Base-by-base conservation (phyloP, 2,113 vertebrate genomes). In the Microcebus jonahi region DNA sequence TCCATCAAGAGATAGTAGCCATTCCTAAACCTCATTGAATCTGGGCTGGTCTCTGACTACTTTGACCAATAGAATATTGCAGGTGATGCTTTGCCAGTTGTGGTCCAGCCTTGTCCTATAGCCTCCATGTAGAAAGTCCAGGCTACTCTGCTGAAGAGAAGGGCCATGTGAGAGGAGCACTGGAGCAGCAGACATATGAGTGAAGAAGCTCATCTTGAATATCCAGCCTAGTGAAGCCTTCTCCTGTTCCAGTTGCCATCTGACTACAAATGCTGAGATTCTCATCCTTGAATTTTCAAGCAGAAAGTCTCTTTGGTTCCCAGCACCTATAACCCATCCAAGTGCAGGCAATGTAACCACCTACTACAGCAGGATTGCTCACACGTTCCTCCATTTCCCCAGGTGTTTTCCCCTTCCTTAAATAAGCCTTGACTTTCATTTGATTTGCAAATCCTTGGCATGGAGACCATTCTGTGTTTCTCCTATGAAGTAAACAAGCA, bases 151-250 rank as follows among this genome's bases (percentile, higher is more conserved):
- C 39, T 75, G 20, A 45, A 91, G 17, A 95, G 17, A 92, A 6
- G 39, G n/a, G 5, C 57, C 27, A 21, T 73, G 65, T 67, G 61
- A 48, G 80, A 91, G 59, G 45, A 94, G 27, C 36, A 86, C 5
- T 55, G 36, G 36, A 12, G 36, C 79, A 14, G 18, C 17, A 77
- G 20, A 15, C 1, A 34, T 90, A 36, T 89, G 63, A 93, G 27
- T 55, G 27, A 75, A 90, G 86, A 95, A 95, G 59, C 67, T 21
- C 48, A 57, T 67, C n/a, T 82, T 96, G 79, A 90, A 79, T 92
- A 27, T 85, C 93, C 23, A 97, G 42, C n/a, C 65, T 48, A 63
- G 12, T 57, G n/a, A 88, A 84, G 13, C 6, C 27, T 81, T 90
- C 45, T 94, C 36, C 23, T 90, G 53, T 23, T 18, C 50, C 73